Evolutionary conservation across 2,888 invertebrate genomes (phyloP).

Genomic region (Gymnosoma rotundatum): DNA sequence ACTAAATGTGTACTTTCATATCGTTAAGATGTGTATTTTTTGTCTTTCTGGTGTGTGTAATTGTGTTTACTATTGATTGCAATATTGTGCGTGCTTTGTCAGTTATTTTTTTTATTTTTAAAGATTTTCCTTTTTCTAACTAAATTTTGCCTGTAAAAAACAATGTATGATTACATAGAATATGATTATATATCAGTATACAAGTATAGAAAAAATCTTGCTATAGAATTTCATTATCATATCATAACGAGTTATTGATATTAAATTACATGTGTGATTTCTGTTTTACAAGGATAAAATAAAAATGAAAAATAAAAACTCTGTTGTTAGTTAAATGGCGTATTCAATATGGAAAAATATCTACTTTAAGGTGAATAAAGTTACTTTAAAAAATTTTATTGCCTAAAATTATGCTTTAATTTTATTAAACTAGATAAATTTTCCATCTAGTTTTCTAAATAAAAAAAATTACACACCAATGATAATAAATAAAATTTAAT

Average conservation of each 20-base stretch:
- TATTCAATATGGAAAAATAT: no score
- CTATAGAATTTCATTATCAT: background rate
- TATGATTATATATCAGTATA: slow-evolving; percentile 41
- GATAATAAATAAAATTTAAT: no score
- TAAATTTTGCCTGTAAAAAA: slow-evolving; percentile 30
- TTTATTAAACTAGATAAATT: no score
- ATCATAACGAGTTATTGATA: slow-evolving; percentile 61
- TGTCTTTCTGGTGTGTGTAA: background rate
- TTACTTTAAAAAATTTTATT: no score
- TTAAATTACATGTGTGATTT: slow-evolving; percentile 60
- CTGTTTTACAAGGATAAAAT: background rate
- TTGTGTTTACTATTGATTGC: slow-evolving; percentile 47
- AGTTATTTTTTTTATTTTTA: slow-evolving; percentile 15
- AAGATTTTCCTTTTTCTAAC: background rate
- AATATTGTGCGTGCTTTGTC: slow-evolving; percentile 67
- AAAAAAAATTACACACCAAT: no score
- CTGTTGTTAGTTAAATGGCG: no score
- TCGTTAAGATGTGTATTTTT: background rate
- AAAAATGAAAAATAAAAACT: background rate
- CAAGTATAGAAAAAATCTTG: slow-evolving; percentile 11
- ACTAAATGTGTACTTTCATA: slow-evolving; percentile 15
- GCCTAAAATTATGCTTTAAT: no score
- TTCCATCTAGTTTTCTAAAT: no score
- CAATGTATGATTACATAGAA: slow-evolving; percentile 60
- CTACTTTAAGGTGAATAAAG: no score